phyloP scores from a whole-genome alignment of 2,797 vertebrate species.

The Phyllotis vaccarum region DNA sequence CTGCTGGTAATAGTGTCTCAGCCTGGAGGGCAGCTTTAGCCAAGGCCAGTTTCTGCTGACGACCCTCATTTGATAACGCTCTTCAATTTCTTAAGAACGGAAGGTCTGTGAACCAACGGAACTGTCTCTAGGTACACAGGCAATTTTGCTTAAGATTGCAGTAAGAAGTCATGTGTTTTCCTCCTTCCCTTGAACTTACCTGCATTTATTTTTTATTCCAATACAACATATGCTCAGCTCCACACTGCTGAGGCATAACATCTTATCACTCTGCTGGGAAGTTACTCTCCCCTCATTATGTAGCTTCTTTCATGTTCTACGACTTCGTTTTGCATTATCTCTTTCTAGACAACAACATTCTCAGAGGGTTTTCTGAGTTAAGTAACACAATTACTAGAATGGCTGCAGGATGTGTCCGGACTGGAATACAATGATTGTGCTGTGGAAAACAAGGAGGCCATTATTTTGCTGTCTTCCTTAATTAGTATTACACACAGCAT shows the following conservation, averaged over 20 bases:
- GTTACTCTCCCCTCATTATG: conserved; percentile 29
- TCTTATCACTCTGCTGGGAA: conserved; percentile 68
- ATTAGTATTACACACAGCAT: conserved; percentile 77
- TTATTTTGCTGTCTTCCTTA: conserved; percentile 80
- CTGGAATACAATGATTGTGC: conserved; percentile 6
- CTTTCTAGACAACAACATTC: conserved; percentile 72
- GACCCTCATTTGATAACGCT: conserved; percentile 60
- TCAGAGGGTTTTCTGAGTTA: conserved; percentile 63
- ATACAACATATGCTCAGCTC: conserved; percentile 67
- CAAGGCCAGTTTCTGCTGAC: conserved; percentile 36
- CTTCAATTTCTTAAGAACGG: conserved; percentile 68
- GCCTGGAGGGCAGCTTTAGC: conserved; percentile 61
- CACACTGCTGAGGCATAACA: neutral
- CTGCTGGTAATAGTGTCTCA: conserved; percentile 61
- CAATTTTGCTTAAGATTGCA: conserved; percentile 70
- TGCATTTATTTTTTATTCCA: conserved; percentile 59
- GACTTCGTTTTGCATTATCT: conserved; percentile 64
- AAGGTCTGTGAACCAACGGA: conserved; percentile 46
- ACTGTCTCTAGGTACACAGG: conserved; percentile 34
- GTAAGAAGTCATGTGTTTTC: conserved; percentile 33
- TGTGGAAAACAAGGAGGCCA: conserved; percentile 42
- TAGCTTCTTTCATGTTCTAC: conserved; percentile 8
- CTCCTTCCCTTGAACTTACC: conserved; percentile 49
- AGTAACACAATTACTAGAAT: conserved; percentile 68
- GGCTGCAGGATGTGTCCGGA: conserved; percentile 68